phyloP scores from a whole-genome alignment of 2,113 vertebrate genomes.

The Panurus biarmicus region DNA sequence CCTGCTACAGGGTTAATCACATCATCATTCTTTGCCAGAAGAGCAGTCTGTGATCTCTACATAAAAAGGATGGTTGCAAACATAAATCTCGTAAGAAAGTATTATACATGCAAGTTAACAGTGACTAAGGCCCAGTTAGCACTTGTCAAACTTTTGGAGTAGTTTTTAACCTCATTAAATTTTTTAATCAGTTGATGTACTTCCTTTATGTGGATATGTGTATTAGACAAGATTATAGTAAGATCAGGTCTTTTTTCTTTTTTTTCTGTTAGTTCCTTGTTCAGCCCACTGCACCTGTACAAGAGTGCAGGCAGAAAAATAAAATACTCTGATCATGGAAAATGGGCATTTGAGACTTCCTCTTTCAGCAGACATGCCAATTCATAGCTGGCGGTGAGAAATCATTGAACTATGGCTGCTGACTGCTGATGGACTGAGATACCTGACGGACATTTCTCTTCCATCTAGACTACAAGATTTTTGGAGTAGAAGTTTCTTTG shows the following conservation, averaged over 20 bases:
- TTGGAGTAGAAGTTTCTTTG: neutral
- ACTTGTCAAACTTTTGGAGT: neutral
- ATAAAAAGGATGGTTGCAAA: neutral
- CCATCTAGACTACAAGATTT: neutral
- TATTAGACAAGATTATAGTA: neutral
- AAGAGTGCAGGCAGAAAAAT: neutral
- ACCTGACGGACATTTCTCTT: neutral
- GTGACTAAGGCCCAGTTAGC: neutral
- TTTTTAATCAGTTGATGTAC: neutral
- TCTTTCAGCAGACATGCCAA: neutral
- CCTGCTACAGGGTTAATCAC: neutral
- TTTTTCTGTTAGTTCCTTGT: neutral
- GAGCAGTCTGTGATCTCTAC: neutral
- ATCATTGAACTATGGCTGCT: neutral
- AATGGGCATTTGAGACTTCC: neutral
- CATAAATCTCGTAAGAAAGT: neutral
- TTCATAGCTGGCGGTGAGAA: neutral
- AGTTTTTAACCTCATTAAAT: neutral
- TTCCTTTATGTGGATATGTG: neutral
- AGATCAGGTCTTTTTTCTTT: neutral
- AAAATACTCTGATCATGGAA: neutral
- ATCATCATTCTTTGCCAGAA: neutral
- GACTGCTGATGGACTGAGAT: neutral
- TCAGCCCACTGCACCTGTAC: neutral
- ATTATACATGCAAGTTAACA: neutral